Evolutionary conservation across 2,113 vertebrate genomes (phyloP).

Genomic region (Bujurquina vittata): DNA sequence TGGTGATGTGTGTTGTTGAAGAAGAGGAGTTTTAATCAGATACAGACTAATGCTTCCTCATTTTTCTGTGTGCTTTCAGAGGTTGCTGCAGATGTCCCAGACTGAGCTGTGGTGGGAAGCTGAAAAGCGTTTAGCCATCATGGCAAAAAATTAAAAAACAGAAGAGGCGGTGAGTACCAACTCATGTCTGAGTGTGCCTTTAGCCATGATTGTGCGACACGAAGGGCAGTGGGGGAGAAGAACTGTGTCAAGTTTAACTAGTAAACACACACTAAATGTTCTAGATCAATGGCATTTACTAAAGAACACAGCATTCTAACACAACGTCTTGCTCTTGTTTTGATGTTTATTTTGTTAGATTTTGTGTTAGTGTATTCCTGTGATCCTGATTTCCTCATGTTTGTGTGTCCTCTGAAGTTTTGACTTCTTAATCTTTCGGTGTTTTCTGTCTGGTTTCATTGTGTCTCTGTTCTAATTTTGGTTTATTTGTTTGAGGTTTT

Average conservation of each 20-base stretch:
- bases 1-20: neutral
- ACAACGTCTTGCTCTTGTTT: neutral
- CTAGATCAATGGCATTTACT: neutral
- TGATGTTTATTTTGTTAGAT: too few species aligned
- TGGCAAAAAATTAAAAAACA: neutral
- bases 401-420: too few species aligned
- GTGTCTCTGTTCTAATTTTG: neutral
- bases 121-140: neutral
- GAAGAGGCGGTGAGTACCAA: neutral
- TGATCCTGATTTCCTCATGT: neutral
- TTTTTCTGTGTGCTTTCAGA: neutral
- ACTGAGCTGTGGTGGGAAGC: neutral
- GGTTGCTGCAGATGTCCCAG: neutral
- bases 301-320: neutral
- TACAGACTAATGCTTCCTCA: neutral
- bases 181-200: neutral
- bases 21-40: neutral
- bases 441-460: neutral
- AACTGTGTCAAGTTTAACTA: too few species aligned
- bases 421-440: too few species aligned
- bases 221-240: too few species aligned
- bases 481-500: neutral
- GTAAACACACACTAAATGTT: neutral
- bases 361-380: neutral
- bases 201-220: neutral